Base-by-base conservation (phyloP, 2,888 invertebrate species). In the Epirrhoe tristata region DNA sequence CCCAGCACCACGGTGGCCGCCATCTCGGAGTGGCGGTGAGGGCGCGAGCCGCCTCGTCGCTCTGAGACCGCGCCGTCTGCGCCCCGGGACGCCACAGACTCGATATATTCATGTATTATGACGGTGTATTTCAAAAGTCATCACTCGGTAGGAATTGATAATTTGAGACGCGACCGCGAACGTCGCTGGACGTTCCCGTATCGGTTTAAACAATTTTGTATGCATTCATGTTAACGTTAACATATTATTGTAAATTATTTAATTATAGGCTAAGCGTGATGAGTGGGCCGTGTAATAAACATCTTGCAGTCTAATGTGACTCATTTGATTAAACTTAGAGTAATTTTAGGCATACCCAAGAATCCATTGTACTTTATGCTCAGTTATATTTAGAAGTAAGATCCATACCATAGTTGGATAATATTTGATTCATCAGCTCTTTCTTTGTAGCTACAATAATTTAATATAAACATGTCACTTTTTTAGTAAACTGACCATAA, bases 21-120 rank as follows among this genome's bases (percentile, higher is more conserved):
- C 85, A 89, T 90, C 86, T 87, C 93, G 72, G 94, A 95, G 89
- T 94, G 95, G 93, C 95, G 95, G 90, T 93, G 95, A 90, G 94
- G 77, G 86, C 88, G 76, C 39, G 10, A 8, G 39, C 39, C 39
- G 34, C 39, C 39, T 43, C 39, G 87, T 85, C 77, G 72, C 76
- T 70, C 75, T 74, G 87, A 76, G 76, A 57, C 74, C 72, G 36
- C 34, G 66, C 67, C 73, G 63, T 70, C 72, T 24, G 43, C 43
- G 31, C 63, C 67, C 66, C 67, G 63, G 32, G 67, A 24, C 67
- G 66, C 63, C 70, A 64, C 76, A 77, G 79, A 79, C 82, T 80
- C 77, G 73, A 78, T 77, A 76, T 75, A 77, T 72, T 71, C 75
- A 69, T 70, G 77, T 77, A 78, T 75, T 76, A 76, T 75, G 80